Evolutionary conservation across 92 coral and sea anemone species (phyloP).

Genomic region (Muricea muricata): DNA sequence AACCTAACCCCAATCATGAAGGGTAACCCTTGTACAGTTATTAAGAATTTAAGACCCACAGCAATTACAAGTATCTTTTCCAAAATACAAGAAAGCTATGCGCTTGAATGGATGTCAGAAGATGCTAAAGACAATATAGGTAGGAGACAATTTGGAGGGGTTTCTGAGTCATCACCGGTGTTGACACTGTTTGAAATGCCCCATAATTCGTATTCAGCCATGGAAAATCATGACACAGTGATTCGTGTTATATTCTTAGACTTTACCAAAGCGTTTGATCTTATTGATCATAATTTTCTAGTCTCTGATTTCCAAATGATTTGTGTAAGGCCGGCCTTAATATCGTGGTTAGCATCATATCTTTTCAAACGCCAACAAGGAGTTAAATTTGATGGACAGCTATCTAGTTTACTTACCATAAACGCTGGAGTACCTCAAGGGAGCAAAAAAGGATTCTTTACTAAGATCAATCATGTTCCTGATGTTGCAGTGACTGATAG

Average conservation of each 20-base stretch:
- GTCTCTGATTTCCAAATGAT: slow-evolving; percentile 64
- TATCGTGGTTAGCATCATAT: not conserved
- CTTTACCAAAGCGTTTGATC: not conserved
- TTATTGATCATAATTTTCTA: not conserved
- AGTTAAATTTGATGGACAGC: not conserved
- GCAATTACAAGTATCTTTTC: too few relatives aligned
- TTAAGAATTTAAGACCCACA: too few relatives aligned
- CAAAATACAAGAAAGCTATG: too few relatives aligned
- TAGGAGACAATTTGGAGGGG: not conserved
- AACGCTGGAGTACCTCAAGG: not conserved
- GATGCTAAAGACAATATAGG: too few relatives aligned
- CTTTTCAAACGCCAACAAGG: not conserved
- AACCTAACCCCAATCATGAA: too few relatives aligned
- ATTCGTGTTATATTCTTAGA: slow-evolving; percentile 3
- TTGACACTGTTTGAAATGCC: slow-evolving; percentile 5
- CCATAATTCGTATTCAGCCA: not conserved
- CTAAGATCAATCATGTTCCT: too few relatives aligned
- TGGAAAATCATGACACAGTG: not conserved
- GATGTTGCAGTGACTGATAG: not conserved
- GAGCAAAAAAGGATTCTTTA: not conserved
- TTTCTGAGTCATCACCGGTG: not conserved
- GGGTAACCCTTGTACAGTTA: too few relatives aligned
- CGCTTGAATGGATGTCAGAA: too few relatives aligned
- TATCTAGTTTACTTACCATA: not conserved
- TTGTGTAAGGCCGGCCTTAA: slow-evolving; percentile 55